Conservation (phyloP, 2,888 invertebrate genomes). For the Lochmaea capreae region DNA sequence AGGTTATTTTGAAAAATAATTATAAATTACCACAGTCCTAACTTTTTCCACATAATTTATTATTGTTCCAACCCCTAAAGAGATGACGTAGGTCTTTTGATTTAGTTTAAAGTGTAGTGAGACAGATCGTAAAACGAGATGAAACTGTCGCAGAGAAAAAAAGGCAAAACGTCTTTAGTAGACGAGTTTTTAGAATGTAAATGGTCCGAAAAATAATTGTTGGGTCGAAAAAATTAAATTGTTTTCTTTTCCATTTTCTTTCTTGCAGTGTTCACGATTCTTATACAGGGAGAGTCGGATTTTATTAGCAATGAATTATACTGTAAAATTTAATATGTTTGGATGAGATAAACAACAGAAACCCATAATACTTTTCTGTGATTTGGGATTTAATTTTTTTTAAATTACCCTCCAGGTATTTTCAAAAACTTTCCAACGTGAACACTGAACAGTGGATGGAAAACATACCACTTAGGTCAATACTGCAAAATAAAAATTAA, state of each 20-base stretch:
- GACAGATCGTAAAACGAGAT: not conserved
- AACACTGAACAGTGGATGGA: too few relatives aligned
- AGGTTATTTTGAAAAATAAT: too few relatives aligned
- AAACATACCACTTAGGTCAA: too few relatives aligned
- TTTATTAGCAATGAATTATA: slow-evolving; percentile 1
- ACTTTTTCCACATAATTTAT: too few relatives aligned
- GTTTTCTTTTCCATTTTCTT: slow-evolving; percentile 23
- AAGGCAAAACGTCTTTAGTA: slow-evolving; percentile 30
- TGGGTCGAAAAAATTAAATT: slow-evolving; percentile 18
- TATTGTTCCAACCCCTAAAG: not conserved
- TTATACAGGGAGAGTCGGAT: not conserved
- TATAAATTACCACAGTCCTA: too few relatives aligned
- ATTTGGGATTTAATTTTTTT: not conserved
- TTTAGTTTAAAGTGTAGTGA: slow-evolving; percentile 10
- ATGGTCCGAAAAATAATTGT: slow-evolving; percentile 34
- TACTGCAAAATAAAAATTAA: too few relatives aligned
- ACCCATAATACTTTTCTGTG: too few relatives aligned
- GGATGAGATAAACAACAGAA: too few relatives aligned
- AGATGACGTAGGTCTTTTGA: not conserved
- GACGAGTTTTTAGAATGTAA: slow-evolving; percentile 24
- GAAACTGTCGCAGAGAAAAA: not conserved
- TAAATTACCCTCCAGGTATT: too few relatives aligned
- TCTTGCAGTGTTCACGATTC: not conserved
- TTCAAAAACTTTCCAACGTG: too few relatives aligned
- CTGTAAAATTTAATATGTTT: not conserved